Percentiles rank a stretch among this genome's conserved stretches.
Conservation (phyloP, 2,113 vertebrate species). For the Tauraco erythrolophus region DNA sequence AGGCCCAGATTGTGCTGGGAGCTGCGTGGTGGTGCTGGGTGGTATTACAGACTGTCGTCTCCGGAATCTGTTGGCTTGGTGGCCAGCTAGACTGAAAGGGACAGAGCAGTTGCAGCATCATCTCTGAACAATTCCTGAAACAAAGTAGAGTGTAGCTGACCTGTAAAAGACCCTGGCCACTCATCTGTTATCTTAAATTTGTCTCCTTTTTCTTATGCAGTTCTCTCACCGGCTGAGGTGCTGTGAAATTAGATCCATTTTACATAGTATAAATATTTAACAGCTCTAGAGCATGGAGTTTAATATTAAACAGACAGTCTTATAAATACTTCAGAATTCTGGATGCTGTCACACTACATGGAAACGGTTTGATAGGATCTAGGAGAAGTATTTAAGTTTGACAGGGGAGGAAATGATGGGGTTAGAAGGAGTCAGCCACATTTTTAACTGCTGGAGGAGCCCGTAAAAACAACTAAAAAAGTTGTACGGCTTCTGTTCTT, state of each 20-base stretch:
- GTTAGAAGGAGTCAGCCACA: neutral
- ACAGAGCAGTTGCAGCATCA: neutral
- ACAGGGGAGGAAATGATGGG: constrained; percentile 25
- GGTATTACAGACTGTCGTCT: neutral
- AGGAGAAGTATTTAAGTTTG: constrained; percentile 47
- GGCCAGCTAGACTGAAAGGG: neutral
- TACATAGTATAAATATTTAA: constrained; percentile 49
- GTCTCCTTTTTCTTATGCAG: neutral
- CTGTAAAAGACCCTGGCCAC: neutral
- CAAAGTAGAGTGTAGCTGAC: neutral
- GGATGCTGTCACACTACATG: constrained; percentile 39
- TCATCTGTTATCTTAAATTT: neutral
- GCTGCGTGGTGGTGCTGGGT: neutral
- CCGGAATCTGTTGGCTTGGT: neutral
- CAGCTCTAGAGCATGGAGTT: constrained; percentile 24
- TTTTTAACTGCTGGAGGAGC: neutral
- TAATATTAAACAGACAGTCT: constrained; percentile 56
- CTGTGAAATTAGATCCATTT: constrained; percentile 44
- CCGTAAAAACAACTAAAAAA: neutral
- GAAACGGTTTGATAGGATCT: constrained; percentile 32
- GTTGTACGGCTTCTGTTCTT: neutral
- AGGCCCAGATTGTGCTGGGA: neutral
- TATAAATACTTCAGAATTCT: constrained; percentile 58
- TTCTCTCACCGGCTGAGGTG: neutral
- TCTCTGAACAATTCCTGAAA: neutral